phyloP scores from a whole-genome alignment of 2,888 invertebrate genomes.

The Coelopa pilipes region DNA sequence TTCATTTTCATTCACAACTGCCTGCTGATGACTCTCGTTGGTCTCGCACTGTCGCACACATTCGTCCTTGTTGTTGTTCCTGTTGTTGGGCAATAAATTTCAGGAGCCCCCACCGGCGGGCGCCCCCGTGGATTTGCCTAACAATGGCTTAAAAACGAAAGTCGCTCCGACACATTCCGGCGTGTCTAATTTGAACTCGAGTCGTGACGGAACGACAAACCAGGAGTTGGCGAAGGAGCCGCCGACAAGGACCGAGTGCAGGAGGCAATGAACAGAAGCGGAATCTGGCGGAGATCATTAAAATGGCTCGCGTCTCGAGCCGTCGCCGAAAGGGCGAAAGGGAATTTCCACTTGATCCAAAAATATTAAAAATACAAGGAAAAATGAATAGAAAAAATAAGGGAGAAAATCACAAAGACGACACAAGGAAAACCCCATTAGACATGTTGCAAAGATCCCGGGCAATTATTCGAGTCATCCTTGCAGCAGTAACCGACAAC shows the following conservation, averaged over 20 bases:
- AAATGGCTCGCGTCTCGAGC: too few species aligned
- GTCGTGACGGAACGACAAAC: too few species aligned
- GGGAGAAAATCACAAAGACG: neutral
- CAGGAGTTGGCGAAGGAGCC: too few species aligned
- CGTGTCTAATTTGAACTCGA: too few species aligned
- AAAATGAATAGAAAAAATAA: neutral
- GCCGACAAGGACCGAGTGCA: too few species aligned
- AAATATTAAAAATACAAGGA: too few species aligned
- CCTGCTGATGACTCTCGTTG: neutral
- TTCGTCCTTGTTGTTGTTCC: constrained; percentile 5
- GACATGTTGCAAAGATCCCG: neutral
- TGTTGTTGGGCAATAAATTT: neutral
- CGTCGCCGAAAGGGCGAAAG: too few species aligned
- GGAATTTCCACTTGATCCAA: too few species aligned
- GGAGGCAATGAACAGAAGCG: too few species aligned
- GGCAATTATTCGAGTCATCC: neutral
- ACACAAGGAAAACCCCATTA: neutral
- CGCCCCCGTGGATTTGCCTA: neutral
- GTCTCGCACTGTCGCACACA: neutral
- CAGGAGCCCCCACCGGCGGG: neutral
- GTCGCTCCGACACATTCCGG: neutral
- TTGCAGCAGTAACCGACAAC: too few species aligned
- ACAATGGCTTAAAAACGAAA: neutral
- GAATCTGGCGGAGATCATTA: too few species aligned
- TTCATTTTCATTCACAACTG: constrained; percentile 6